A percentile compares a stretch with the other conserved stretches of the same genome.
phyloP scores from a whole-genome alignment of 2,113 vertebrate genomes.

The Trichechus manatus region DNA sequence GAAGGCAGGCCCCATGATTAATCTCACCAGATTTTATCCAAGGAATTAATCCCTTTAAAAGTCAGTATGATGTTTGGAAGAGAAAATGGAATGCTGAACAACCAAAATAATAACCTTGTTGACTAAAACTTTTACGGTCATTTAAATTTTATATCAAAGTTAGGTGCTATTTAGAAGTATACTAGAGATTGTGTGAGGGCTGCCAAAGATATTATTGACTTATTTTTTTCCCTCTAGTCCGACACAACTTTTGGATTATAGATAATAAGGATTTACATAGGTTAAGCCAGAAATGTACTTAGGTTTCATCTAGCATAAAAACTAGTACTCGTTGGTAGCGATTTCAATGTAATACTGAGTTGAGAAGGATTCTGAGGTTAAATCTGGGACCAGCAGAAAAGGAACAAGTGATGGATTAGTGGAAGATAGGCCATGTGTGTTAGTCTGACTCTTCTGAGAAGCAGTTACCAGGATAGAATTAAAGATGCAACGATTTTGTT shows the following conservation, averaged over 20 bases:
- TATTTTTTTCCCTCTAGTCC: neutral
- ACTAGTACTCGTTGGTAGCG: neutral
- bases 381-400: neutral
- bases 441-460: neutral
- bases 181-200: too few relatives aligned
- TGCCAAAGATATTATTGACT: neutral
- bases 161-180: neutral
- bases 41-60: neutral
- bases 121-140: neutral
- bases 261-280: neutral
- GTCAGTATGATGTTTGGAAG: neutral
- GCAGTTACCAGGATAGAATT: neutral
- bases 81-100: neutral
- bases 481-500: neutral
- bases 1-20: neutral
- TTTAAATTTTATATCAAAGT: neutral
- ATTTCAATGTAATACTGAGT: neutral
- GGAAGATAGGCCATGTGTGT: neutral
- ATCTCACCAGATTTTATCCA: neutral
- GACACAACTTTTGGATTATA: neutral
- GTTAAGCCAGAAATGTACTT: neutral
- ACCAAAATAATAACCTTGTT: neutral
- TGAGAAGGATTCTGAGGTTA: neutral
- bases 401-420: neutral
- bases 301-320: neutral